Evolutionary conservation across 2,797 vertebrate species (phyloP).

Genomic region (Semotilus atromaculatus): DNA sequence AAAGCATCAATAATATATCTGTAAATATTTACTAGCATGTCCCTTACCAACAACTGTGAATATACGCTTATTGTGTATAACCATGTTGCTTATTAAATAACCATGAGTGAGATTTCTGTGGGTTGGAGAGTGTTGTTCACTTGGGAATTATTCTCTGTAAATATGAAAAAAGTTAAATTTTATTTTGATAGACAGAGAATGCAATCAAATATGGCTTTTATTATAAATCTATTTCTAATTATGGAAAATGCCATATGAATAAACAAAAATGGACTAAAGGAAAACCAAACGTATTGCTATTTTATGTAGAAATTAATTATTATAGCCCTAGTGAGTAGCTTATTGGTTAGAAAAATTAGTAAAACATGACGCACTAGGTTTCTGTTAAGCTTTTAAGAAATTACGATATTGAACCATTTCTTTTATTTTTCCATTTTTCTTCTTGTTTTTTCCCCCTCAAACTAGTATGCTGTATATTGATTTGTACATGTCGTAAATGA

Average conservation of each 20-base stretch:
- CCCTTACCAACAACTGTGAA: neutral
- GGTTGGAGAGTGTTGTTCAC: neutral
- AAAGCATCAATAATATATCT: neutral
- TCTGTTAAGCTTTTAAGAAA: neutral
- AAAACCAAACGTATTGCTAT: neutral
- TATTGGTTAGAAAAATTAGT: neutral
- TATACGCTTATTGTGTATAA: neutral
- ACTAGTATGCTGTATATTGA: neutral
- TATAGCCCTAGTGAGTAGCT: neutral
- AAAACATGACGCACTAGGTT: neutral
- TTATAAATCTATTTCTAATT: neutral
- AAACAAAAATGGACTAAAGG: neutral
- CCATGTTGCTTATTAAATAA: neutral
- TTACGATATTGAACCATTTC: neutral
- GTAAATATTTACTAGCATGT: neutral
- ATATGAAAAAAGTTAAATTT: neutral
- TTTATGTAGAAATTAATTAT: fast-evolving
- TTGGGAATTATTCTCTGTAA: neutral
- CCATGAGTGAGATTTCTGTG: neutral
- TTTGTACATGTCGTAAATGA: neutral
- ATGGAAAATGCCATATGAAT: neutral
- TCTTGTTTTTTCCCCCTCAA: neutral
- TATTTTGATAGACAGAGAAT: neutral
- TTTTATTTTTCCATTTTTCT: fast-evolving
- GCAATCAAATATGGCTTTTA: neutral